phyloP scores from a whole-genome alignment of 2,888 invertebrate genomes.

The Sisyra nigra region DNA sequence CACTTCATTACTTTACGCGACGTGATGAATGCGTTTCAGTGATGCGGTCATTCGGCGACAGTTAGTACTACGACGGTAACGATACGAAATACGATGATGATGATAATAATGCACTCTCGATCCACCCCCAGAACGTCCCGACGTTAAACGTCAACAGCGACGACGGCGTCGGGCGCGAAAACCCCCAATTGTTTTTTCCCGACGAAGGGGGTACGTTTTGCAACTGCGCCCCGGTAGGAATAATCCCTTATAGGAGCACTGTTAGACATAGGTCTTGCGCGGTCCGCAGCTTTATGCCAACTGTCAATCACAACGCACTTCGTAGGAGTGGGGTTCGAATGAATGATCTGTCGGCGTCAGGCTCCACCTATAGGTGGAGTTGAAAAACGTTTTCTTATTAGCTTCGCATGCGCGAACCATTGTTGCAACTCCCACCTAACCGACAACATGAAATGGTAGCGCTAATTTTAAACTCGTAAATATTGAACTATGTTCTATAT shows the following conservation, averaged over 20 bases:
- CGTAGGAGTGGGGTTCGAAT: conserved; percentile 36
- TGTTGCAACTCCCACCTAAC: not conserved
- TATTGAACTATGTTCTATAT: not conserved
- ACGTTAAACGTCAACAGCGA: conserved; percentile 1
- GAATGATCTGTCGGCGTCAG: conserved; percentile 28
- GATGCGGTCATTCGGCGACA: no score
- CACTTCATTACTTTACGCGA: no score
- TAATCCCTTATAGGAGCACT: not conserved
- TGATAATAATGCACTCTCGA: no score
- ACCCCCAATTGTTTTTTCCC: conserved; percentile 8
- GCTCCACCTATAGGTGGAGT: conserved; percentile 21
- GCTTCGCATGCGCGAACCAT: conserved; percentile 1
- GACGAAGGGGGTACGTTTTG: conserved; percentile 4
- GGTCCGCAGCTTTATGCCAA: conserved; percentile 48
- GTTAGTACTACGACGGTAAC: no score
- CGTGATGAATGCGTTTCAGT: no score
- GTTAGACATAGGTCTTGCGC: conserved; percentile 36
- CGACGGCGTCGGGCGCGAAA: conserved; percentile 5
- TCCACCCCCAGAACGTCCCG: not conserved
- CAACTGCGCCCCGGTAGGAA: conserved; percentile 5
- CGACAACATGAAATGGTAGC: not conserved
- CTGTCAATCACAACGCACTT: conserved; percentile 42
- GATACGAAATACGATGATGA: no score
- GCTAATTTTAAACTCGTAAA: conserved; percentile 3
- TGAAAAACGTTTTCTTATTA: not conserved